Percentiles rank a stretch among this genome's conserved stretches.
Conservation (phyloP, 1,140 invertebrate genomes). For the Forficula auricularia region DNA sequence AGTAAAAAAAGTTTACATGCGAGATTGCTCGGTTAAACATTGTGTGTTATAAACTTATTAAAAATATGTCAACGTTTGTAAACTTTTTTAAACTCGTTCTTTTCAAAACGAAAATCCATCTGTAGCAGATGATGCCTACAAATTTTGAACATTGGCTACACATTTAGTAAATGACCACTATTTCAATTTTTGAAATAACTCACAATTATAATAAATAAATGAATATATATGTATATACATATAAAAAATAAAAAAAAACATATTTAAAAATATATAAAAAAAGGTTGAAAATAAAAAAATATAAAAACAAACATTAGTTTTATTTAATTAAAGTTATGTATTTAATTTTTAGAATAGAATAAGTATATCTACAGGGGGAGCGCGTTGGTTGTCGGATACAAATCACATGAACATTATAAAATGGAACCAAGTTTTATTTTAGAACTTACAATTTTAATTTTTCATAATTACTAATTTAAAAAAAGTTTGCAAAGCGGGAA, state of each 20-base stretch:
- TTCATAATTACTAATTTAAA: too few species aligned
- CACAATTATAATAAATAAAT: too few species aligned
- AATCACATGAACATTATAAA: too few species aligned
- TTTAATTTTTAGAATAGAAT: not conserved
- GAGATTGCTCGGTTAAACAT: too few species aligned
- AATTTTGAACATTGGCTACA: constrained; percentile 1
- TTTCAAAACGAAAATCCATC: constrained; percentile 8
- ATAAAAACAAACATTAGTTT: not conserved
- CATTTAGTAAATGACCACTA: constrained; percentile 2
- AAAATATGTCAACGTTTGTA: too few species aligned
- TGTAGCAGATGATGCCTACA: constrained; percentile 12
- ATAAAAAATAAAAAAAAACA: not conserved
- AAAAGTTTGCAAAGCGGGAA: too few species aligned
- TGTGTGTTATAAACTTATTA: too few species aligned
- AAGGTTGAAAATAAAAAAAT: constrained; percentile 2
- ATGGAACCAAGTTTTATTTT: too few species aligned
- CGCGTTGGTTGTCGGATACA: too few species aligned
- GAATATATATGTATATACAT: not conserved
- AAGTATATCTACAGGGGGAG: too few species aligned
- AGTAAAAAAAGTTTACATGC: too few species aligned
- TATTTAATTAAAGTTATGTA: not conserved
- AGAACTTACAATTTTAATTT: too few species aligned
- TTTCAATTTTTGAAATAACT: constrained; percentile 9
- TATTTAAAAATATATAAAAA: constrained; percentile 4
- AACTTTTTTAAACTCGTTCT: constrained; percentile 7